phyloP scores from a whole-genome alignment of 2,113 vertebrate genomes.

The Numida meleagris region DNA sequence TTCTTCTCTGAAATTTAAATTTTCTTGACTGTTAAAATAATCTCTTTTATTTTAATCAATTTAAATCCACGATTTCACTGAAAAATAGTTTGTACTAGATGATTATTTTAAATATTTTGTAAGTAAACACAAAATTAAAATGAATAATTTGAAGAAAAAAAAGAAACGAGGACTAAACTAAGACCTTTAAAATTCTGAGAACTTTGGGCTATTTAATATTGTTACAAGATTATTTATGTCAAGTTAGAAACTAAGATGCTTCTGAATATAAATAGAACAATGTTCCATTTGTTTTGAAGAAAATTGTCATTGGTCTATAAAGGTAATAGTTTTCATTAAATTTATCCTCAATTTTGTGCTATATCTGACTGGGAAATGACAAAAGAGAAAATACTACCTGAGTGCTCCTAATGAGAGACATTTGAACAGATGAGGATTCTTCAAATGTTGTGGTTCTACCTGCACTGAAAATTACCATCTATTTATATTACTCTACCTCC shows the following conservation, averaged over 20 bases:
- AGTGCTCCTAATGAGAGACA: neutral
- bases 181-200: neutral
- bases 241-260: neutral
- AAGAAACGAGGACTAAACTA: neutral
- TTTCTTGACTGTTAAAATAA: neutral
- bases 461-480: neutral
- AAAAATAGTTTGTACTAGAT: neutral
- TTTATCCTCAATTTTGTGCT: neutral
- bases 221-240: neutral
- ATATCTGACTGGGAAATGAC: neutral
- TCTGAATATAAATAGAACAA: neutral
- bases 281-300: neutral
- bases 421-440: neutral
- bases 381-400: neutral
- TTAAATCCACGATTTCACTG: neutral
- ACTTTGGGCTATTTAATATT: neutral
- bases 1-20: neutral
- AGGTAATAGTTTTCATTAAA: neutral
- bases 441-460: neutral
- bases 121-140: neutral
- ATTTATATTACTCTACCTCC: neutral
- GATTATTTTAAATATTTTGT: neutral
- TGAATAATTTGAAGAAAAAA: neutral
- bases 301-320: neutral
- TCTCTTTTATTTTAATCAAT: neutral